phyloP scores from a whole-genome alignment of 2,113 vertebrate species.

The Sminthopsis crassicaudata region DNA sequence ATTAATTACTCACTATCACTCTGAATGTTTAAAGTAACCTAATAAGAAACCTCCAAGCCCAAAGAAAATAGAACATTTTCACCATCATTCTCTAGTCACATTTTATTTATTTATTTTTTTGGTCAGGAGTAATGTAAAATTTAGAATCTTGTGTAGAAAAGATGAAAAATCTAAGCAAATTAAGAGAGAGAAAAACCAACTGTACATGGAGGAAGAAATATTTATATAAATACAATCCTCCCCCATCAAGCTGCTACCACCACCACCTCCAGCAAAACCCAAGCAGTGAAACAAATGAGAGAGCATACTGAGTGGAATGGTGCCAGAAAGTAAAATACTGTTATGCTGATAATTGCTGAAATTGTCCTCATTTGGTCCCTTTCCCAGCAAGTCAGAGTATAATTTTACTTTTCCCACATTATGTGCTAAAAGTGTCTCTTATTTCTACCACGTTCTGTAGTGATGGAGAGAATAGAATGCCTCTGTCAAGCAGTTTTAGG shows the following conservation, averaged over 20 bases:
- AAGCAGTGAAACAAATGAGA: slow-evolving; percentile 45
- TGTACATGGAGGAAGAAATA: not conserved
- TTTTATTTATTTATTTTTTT: not conserved
- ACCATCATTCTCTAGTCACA: not conserved
- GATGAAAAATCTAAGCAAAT: not conserved
- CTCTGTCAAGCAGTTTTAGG: slow-evolving; percentile 18
- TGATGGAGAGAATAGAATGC: not conserved
- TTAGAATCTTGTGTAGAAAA: not conserved
- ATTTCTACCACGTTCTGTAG: not conserved
- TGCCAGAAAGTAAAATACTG: slow-evolving; percentile 4
- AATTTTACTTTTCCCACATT: slow-evolving; percentile 28
- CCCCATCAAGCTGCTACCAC: slow-evolving; percentile 21
- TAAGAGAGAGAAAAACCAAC: not conserved
- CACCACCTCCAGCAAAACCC: not conserved
- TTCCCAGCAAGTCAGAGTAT: not conserved
- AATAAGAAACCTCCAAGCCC: not conserved
- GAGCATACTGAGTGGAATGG: not conserved
- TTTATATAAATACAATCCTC: not conserved
- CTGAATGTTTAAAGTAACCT: not conserved
- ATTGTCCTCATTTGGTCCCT: slow-evolving; percentile 18
- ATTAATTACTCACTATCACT: not conserved
- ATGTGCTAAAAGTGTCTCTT: slow-evolving; percentile 51
- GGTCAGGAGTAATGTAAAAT: not conserved
- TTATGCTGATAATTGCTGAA: slow-evolving; percentile 12
- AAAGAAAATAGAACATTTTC: not conserved